Percentiles rank a stretch among this genome's conserved stretches.
Evolutionary conservation across 2,888 invertebrate species (phyloP).

Genomic region (Poecilus cupreus): DNA sequence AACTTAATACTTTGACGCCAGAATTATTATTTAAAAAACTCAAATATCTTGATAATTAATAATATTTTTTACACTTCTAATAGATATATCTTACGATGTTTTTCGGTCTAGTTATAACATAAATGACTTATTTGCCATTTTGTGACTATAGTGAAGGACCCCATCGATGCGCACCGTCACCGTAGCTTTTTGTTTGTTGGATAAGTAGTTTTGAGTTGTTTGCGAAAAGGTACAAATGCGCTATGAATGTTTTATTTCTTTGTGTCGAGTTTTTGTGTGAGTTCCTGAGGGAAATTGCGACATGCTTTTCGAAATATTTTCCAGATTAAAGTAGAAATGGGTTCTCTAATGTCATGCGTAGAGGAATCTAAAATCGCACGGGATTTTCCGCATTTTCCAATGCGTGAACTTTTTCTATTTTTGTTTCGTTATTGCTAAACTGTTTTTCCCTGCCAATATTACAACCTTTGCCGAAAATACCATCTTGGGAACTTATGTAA

Average conservation of each 20-base stretch:
- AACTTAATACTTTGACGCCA: too few relatives aligned
- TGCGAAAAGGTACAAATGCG: background rate
- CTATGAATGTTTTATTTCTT: slow-evolving; percentile 34
- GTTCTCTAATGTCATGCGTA: slow-evolving; percentile 27
- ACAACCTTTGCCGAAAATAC: too few relatives aligned
- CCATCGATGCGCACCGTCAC: background rate
- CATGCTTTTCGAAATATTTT: slow-evolving; percentile 32
- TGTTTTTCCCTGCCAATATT: background rate
- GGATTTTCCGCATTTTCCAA: slow-evolving; percentile 6
- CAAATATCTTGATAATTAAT: too few relatives aligned
- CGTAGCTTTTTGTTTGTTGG: background rate
- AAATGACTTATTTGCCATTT: too few relatives aligned
- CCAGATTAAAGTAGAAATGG: slow-evolving; percentile 28
- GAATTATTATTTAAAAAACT: too few relatives aligned
- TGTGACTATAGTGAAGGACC: background rate
- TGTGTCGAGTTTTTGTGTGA: background rate
- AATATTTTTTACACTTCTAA: too few relatives aligned
- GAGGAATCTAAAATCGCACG: slow-evolving; percentile 19
- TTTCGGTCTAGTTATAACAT: too few relatives aligned
- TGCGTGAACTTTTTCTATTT: slow-evolving; percentile 33
- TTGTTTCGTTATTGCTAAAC: slow-evolving; percentile 2
- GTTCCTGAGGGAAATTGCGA: slow-evolving; percentile 24
- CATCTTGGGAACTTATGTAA: too few relatives aligned
- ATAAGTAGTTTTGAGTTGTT: background rate
- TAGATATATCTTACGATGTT: too few relatives aligned